These are phyloP conservation scores for Buteo buteo DNA, from an alignment of 2,113 vertebrate genomes.

Conservation along the genomic window DNA sequence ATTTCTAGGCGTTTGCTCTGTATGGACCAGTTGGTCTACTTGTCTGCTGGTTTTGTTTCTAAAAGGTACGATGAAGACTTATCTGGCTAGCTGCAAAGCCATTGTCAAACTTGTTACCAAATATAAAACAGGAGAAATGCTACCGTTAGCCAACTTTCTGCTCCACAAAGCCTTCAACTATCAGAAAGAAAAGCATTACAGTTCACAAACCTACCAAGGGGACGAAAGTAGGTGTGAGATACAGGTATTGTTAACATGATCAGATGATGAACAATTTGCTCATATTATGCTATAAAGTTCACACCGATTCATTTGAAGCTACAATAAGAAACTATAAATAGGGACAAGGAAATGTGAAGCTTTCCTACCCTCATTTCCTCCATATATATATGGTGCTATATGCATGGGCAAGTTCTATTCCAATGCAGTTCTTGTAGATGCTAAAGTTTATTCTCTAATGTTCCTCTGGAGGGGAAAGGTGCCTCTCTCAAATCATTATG, in stretches of 20 bases:
- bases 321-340: neutral
- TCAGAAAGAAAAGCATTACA: neutral
- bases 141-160: neutral
- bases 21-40: fast-evolving
- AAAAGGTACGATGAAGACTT: neutral
- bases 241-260: neutral
- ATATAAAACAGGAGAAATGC: neutral
- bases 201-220: neutral
- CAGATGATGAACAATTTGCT: neutral
- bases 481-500: neutral
- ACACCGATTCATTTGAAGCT: neutral
- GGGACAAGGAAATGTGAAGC: neutral
- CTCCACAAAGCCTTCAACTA: neutral
- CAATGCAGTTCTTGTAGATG: neutral
- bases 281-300: neutral
- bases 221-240: neutral
- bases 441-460: neutral
- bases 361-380: neutral
- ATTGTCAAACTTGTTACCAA: neutral
- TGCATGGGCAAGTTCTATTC: neutral
- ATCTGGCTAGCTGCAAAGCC: neutral
- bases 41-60: neutral
- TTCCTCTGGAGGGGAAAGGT: neutral
- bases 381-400: neutral
- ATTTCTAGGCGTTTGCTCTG: neutral